Evolutionary conservation across 1,140 invertebrate genomes (phyloP).

Genomic region (Bradysia coprophila): DNA sequence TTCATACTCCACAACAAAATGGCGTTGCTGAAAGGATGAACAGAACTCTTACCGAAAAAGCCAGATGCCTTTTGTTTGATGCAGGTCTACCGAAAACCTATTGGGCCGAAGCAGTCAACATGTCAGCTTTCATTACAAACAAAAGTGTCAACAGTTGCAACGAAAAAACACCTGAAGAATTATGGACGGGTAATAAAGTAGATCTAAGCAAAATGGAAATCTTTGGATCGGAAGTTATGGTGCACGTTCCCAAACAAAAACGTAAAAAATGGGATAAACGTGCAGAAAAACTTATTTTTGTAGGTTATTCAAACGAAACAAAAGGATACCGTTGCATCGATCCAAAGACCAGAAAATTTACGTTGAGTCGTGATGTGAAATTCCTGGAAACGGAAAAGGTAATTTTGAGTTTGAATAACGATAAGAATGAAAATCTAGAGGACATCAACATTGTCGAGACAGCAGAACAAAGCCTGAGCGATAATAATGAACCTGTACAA

Average conservation of each 20-base stretch:
- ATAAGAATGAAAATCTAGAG: too few species aligned
- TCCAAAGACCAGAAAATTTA: background rate
- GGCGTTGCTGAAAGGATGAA: slow-evolving; percentile 8
- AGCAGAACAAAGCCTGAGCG: too few species aligned
- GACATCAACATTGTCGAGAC: too few species aligned
- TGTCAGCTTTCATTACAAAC: slow-evolving; percentile 21
- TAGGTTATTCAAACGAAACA: slow-evolving; percentile 20
- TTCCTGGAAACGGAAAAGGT: too few species aligned
- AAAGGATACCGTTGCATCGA: background rate
- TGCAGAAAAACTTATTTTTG: slow-evolving; percentile 13
- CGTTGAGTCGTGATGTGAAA: slow-evolving; percentile 5
- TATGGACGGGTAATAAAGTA: slow-evolving; percentile 8
- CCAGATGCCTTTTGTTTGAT: slow-evolving; percentile 13
- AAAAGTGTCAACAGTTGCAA: slow-evolving; percentile 8
- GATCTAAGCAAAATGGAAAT: slow-evolving; percentile 11
- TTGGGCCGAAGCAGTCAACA: slow-evolving; percentile 24
- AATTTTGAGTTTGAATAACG: too few species aligned
- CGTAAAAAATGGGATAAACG: slow-evolving; percentile 12
- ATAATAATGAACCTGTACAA: too few species aligned
- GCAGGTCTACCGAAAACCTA: slow-evolving; percentile 11
- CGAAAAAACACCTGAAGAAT: slow-evolving; percentile 7
- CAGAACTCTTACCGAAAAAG: slow-evolving; percentile 7
- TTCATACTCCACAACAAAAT: slow-evolving; percentile 7
- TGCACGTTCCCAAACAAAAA: slow-evolving; percentile 18
- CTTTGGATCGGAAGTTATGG: slow-evolving; percentile 14